Evolutionary conservation across 2,888 invertebrate genomes (phyloP).

Genomic region (Dioctria linearis): DNA sequence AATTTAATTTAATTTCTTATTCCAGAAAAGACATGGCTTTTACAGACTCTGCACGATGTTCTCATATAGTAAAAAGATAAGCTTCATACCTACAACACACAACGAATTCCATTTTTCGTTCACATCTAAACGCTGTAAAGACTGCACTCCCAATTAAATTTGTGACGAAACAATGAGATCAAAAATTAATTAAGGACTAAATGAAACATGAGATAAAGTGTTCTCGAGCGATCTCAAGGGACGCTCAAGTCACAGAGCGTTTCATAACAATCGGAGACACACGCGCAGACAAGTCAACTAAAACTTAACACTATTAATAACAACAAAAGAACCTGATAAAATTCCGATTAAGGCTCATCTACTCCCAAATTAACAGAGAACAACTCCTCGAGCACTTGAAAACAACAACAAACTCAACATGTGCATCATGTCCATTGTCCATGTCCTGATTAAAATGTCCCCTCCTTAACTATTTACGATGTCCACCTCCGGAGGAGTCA

Average conservation of each 20-base stretch:
- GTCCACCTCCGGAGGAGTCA: conserved; percentile 10
- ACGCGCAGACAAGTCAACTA: conserved; percentile 9
- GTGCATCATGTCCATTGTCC: conserved; percentile 6
- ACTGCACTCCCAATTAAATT: not conserved
- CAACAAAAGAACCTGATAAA: conserved; percentile 31
- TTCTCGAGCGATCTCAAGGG: not conserved
- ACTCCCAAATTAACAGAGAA: conserved; percentile 40
- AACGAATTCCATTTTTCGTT: too few relatives aligned
- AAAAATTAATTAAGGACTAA: conserved; percentile 25
- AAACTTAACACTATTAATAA: conserved; percentile 44
- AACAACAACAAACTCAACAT: conserved; percentile 48
- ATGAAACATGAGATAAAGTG: not conserved
- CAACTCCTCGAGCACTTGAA: conserved; percentile 40
- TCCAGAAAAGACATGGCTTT: too few relatives aligned
- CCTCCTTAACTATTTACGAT: conserved; percentile 23
- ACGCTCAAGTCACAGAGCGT: not conserved
- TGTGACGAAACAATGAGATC: conserved; percentile 27
- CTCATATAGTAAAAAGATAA: too few relatives aligned
- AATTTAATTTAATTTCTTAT: not conserved
- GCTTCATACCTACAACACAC: too few relatives aligned
- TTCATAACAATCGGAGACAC: conserved; percentile 1
- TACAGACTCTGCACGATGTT: too few relatives aligned
- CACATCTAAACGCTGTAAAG: not conserved
- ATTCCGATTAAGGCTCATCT: conserved; percentile 35
- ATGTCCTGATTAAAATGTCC: conserved; percentile 37